Evolutionary conservation across 2,888 invertebrate species (phyloP), one percentile per base, ranked within the genome.

Genomic region (Oscheius myriophilus): DNA sequence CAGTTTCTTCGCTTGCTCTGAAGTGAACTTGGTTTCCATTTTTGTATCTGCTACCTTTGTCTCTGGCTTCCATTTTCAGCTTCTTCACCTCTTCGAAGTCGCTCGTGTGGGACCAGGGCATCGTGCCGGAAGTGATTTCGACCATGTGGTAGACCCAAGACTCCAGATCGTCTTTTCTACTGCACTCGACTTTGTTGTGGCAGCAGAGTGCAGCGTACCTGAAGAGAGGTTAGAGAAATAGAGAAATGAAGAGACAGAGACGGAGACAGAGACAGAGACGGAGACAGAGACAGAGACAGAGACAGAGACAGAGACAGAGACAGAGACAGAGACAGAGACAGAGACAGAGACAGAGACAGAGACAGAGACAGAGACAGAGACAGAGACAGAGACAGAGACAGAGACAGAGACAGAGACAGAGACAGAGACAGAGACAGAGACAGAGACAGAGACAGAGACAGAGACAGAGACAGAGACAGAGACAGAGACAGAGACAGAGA

Each of bases 91-190:
- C 16, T 14, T 42, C 21, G 18, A 58, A 43, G n/a, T 43, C 58
- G 21, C 21, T 11, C 14, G 43, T 21, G 21, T 58, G 58, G 23
- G 23, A 23, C 58, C 58, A 58, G 45, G 58, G 58, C 43, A 58
- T 23, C 14, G 14, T 9, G 2, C 58, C 58, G 25, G 58, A 4
- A 4, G 58, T 58, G 25, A 58, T 11, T 11, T 58, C 58, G 9
- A 82, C 39, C 39, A 23, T 25, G 16, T 61, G 61, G 23, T 82
- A 82, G 12, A 81, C 61, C 76, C 78, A 76, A 41, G 79, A 72
- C 66, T 83, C 82, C 58, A 83, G 69, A 55, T 83, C 83, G 59
- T 83, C 83, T 51, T 82, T 82, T 42, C 83, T 67, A 43, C 75
- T 66, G 25, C 73, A 67, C 25, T 83, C 83, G 21, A 77, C 63